Percentiles rank a stretch among this genome's conserved stretches.
phyloP scores from a whole-genome alignment of 2,797 vertebrate species.

The Helarctos malayanus region DNA sequence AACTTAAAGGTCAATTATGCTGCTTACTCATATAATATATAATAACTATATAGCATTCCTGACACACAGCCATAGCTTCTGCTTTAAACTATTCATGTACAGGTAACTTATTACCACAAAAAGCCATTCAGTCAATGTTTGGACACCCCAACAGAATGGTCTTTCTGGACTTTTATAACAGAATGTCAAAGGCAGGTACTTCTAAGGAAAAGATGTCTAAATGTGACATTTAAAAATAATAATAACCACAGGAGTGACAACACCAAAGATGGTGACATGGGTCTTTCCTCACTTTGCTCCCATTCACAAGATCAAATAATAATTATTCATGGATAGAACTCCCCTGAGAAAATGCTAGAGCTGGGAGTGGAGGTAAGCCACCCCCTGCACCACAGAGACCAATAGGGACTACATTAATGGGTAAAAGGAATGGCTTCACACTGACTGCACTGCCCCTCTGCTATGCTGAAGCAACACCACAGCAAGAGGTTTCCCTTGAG shows the following conservation, averaged over 20 bases:
- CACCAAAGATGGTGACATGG: background rate
- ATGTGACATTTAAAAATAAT: background rate
- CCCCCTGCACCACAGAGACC: background rate
- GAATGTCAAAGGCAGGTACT: background rate
- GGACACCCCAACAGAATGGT: background rate
- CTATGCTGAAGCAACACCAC: background rate
- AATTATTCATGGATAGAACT: background rate
- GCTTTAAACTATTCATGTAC: background rate
- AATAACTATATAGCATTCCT: background rate
- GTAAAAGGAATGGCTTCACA: background rate
- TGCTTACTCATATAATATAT: background rate
- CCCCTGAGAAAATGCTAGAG: background rate
- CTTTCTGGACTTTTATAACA: background rate
- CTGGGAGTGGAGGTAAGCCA: background rate
- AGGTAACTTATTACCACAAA: background rate
- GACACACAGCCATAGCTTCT: background rate
- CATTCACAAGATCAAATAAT: background rate
- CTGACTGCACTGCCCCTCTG: background rate
- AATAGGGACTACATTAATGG: background rate
- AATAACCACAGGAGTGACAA: background rate
- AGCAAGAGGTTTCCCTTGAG: background rate
- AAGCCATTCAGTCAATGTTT: background rate
- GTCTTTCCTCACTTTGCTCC: background rate
- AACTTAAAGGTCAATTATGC: conserved; percentile 50
- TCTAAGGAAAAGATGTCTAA: background rate